These are phyloP conservation scores for Lerista edwardsae DNA, from an alignment of 2,797 vertebrate species.

Conservation along the genomic window DNA sequence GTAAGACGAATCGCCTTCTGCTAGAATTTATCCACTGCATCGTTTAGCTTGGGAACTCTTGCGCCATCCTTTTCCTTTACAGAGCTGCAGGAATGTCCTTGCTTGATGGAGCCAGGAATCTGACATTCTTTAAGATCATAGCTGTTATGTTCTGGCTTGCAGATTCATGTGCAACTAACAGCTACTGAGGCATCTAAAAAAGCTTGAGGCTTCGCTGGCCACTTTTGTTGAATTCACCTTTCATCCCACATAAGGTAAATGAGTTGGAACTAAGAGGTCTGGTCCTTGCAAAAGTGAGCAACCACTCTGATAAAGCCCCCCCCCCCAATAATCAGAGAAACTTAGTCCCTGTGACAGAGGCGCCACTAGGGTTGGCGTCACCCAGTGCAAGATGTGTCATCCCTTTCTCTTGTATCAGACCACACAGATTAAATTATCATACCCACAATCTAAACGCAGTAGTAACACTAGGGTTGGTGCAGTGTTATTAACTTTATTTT, in stretches of 20 bases:
- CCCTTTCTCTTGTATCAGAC: too few relatives aligned
- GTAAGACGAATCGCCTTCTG: slow-evolving; percentile 76
- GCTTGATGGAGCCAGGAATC: slow-evolving; percentile 66
- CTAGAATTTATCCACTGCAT: slow-evolving; percentile 77
- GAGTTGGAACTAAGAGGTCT: slow-evolving; percentile 85
- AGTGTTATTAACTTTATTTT: too few relatives aligned
- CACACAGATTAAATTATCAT: too few relatives aligned
- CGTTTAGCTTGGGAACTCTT: slow-evolving; percentile 62
- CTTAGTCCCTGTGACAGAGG: too few relatives aligned
- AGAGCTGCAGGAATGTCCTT: slow-evolving; percentile 46
- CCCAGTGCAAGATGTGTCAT: too few relatives aligned
- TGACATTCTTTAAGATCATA: slow-evolving; percentile 55
- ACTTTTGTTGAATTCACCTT: slow-evolving; percentile 74
- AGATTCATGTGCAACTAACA: slow-evolving; percentile 57
- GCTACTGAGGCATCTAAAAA: slow-evolving; percentile 63
- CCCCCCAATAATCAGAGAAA: slow-evolving; percentile 80
- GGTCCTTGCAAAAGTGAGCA: slow-evolving; percentile 79
- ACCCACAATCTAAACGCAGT: too few relatives aligned
- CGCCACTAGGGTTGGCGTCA: too few relatives aligned
- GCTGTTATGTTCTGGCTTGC: slow-evolving; percentile 53
- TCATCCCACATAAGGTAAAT: slow-evolving; percentile 78
- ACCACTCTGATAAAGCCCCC: slow-evolving; percentile 76
- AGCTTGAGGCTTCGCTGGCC: slow-evolving; percentile 68
- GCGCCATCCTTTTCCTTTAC: slow-evolving; percentile 61
- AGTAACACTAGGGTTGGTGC: too few relatives aligned